Conservation (phyloP, 2,113 vertebrate species). For the Sturnira hondurensis region DNA sequence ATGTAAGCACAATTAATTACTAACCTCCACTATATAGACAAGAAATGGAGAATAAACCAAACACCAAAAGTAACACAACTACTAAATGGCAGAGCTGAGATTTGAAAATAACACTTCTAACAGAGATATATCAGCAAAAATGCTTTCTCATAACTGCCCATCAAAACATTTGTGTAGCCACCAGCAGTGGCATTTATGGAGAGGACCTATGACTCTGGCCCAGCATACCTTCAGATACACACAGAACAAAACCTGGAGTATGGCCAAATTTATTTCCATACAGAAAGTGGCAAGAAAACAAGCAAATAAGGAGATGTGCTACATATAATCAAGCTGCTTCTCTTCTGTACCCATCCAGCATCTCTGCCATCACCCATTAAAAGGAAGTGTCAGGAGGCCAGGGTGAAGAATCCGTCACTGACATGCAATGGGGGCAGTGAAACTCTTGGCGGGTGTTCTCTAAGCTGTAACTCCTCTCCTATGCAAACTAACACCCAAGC, state of each 20-base stretch:
- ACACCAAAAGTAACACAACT: constrained; percentile 21
- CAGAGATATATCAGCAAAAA: neutral
- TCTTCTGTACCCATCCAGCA: neutral
- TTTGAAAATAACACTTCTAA: constrained; percentile 41
- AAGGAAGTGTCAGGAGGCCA: constrained; percentile 25
- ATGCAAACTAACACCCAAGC: constrained; percentile 40
- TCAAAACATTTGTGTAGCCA: constrained; percentile 21
- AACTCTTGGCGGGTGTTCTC: constrained; percentile 39
- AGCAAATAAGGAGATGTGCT: neutral
- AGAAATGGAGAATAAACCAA: constrained; percentile 8
- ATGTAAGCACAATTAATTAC: constrained; percentile 12
- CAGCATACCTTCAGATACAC: neutral
- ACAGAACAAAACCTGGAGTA: constrained; percentile 20
- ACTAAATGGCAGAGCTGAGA: neutral
- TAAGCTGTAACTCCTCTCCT: neutral
- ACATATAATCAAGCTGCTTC: neutral
- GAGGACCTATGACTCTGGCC: neutral
- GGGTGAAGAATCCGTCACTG: neutral
- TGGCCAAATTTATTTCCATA: constrained; percentile 13
- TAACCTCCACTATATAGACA: neutral
- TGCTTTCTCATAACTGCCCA: neutral
- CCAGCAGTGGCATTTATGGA: neutral
- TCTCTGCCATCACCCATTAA: constrained; percentile 18
- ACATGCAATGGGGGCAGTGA: neutral
- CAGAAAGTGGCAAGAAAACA: constrained; percentile 34